Evolutionary conservation across 1,140 invertebrate species (phyloP).

Genomic region (Teleopsis dalmanni): DNA sequence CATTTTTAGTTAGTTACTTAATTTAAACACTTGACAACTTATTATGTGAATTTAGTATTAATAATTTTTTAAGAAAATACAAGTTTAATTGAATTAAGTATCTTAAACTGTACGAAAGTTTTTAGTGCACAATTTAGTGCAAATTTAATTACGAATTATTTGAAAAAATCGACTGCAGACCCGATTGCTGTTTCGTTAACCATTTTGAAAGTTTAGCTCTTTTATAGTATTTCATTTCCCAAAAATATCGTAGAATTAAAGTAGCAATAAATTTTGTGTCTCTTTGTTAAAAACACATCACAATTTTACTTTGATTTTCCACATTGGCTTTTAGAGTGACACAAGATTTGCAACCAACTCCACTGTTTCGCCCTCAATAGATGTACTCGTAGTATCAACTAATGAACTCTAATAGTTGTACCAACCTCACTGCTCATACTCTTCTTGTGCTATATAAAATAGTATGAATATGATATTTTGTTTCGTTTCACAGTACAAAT

Average conservation of each 20-base stretch:
- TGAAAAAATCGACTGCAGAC: constrained; percentile 38
- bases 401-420: no score
- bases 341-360: not conserved
- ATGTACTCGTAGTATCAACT: not conserved
- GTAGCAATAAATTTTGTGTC: not conserved
- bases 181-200: constrained; percentile 16
- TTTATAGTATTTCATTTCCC: not conserved
- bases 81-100: not conserved
- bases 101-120: no score
- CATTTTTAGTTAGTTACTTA: not conserved
- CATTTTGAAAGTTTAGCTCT: not conserved
- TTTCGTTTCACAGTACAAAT: not conserved
- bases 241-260: not conserved
- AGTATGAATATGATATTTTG: not conserved
- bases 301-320: no score
- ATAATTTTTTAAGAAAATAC: not conserved
- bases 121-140: not conserved
- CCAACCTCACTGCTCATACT: no score
- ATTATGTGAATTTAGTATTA: not conserved
- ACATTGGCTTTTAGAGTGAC: not conserved
- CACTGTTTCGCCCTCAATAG: not conserved
- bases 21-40: not conserved
- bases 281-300: not conserved
- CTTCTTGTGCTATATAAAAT: no score
- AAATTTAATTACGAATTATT: constrained; percentile 4